A percentile compares a stretch with the other conserved stretches of the same genome.
phyloP scores from a whole-genome alignment of 2,113 vertebrate genomes.

The Mesoclemmys tuberculata region DNA sequence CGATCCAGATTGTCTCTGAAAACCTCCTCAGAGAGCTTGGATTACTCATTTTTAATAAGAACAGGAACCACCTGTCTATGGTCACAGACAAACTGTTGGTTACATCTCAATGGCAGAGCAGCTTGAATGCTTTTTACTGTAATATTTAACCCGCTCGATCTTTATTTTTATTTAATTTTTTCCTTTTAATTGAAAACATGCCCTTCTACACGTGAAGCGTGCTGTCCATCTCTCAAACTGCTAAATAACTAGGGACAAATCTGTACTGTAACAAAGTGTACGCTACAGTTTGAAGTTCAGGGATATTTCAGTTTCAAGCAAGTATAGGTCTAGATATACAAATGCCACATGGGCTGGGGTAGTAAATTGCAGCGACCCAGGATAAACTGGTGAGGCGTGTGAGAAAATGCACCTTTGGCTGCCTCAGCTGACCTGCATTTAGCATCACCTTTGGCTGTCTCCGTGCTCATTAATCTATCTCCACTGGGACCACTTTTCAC shows the following conservation, averaged over 20 bases:
- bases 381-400: fast-evolving
- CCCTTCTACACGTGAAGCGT: neutral
- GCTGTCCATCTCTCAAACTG: neutral
- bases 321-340: neutral
- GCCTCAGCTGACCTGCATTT: neutral
- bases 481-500: fast-evolving
- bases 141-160: constrained; percentile 25
- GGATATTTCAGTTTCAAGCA: neutral
- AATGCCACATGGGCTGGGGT: fast-evolving
- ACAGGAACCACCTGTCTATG: constrained; percentile 73
- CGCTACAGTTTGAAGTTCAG: fast-evolving
- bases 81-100: constrained; percentile 38
- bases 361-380: neutral
- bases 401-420: neutral
- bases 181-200: constrained; percentile 59
- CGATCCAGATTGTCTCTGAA: constrained; percentile 54
- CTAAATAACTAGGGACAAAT: neutral
- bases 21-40: constrained; percentile 45
- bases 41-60: constrained; percentile 66
- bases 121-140: constrained; percentile 21
- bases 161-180: constrained; percentile 36
- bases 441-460: neutral
- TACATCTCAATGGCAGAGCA: constrained; percentile 50
- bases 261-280: fast-evolving
- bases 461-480: fast-evolving